Base-by-base conservation (phyloP, 2,113 vertebrate species). In the Amphiprion percula region DNA sequence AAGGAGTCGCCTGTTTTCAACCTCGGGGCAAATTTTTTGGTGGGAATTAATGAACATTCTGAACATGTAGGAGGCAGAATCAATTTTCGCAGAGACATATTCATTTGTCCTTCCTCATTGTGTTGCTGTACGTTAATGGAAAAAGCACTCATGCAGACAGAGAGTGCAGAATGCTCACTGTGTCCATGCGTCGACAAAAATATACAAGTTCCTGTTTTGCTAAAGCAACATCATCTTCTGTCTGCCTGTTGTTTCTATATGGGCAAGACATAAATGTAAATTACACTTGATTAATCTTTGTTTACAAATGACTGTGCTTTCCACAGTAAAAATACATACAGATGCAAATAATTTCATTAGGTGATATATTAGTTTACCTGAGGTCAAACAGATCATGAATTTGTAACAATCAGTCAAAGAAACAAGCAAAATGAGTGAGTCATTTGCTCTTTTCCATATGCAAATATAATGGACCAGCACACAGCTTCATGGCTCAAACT, bases 111-210 rank as follows among this genome's bases (percentile, higher is more conserved):
- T 75, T 85, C 68, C 78, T 76, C 56, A 49, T 85, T 85, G 62
- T 87, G 82, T 83, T 80, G 68, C 71, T 85, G 72, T 79, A 82
- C 73, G 65, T 88, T 90, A 91, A 92, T 92, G 87, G 77, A 83
- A 92, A 93, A 91, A 41, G 71, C 89, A 90, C 47, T 89, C 81
- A 59, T 84, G 86, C 85, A 91, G 90, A 85, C 55, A 80, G 69
- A 84, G 82, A 80, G 70, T 85, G 84, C 62, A 90, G 63, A 77
- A 71, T 62, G 52, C 39, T 82, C 68, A 47, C 46, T 74, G 73
- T 56, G 77, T 39, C 52, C 61, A 47, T 28, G 64, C 37, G n/a
- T 71, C 54, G 62, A 12, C 55, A 70, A 80, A 71, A 74, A 65
- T 66, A 55, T 30, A 73, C 3, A 77, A 55, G 24, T 74, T 68